Percentiles rank a stretch among this genome's conserved stretches.
phyloP scores from a whole-genome alignment of 2,113 vertebrate species.

The Leptocoma aspasia region DNA sequence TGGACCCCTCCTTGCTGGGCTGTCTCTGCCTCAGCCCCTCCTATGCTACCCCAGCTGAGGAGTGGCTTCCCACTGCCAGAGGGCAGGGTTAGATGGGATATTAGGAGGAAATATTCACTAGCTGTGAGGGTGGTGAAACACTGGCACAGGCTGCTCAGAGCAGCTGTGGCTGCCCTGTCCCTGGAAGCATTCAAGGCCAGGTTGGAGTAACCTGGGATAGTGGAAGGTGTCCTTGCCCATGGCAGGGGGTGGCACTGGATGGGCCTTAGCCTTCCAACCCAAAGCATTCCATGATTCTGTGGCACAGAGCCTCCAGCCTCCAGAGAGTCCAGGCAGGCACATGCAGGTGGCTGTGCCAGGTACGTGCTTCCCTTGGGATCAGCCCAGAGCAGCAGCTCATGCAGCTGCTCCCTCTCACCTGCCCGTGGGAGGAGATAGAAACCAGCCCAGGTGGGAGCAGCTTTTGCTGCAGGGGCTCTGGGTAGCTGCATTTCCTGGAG shows the following conservation, averaged over 20 bases:
- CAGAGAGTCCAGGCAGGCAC: rapidly evolving
- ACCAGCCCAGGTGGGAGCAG: background rate
- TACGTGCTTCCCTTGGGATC: background rate
- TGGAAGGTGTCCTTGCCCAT: background rate
- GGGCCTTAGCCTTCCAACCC: background rate
- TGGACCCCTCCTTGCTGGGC: rapidly evolving
- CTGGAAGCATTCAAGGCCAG: background rate
- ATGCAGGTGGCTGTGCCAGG: background rate
- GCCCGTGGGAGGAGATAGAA: background rate
- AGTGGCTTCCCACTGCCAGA: background rate
- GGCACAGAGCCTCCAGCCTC: background rate
- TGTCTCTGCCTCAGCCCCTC: background rate
- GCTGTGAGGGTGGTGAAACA: rapidly evolving
- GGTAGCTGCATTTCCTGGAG: background rate
- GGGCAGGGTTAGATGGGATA: too few species aligned
- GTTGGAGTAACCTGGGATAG: background rate
- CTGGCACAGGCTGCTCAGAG: background rate
- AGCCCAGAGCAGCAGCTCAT: background rate
- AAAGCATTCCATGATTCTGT: background rate
- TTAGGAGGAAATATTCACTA: background rate
- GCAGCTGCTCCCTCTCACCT: background rate
- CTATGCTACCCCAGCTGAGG: background rate
- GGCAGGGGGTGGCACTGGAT: background rate
- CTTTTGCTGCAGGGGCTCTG: background rate
- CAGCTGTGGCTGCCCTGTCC: background rate